Evolutionary conservation across 1,140 invertebrate genomes (phyloP).

Genomic region (Polypedilum pembai): DNA sequence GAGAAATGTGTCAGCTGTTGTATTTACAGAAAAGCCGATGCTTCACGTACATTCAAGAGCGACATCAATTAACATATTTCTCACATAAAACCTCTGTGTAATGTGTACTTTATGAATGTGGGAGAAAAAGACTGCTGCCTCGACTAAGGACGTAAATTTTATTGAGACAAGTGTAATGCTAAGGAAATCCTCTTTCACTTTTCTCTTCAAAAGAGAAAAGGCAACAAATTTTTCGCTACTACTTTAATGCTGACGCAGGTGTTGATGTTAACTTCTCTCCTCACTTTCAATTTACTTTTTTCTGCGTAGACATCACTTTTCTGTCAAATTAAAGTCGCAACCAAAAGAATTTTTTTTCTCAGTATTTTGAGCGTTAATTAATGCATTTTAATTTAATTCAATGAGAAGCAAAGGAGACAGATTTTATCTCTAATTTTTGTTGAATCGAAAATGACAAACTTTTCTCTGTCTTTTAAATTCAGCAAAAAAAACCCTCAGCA

Average conservation of each 20-base stretch:
- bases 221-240: not conserved
- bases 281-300: too few species aligned
- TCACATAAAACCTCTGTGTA: not conserved
- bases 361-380: not conserved
- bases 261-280: not conserved
- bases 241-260: constrained; percentile 11
- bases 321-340: too few species aligned
- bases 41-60: not conserved
- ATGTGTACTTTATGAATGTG: not conserved
- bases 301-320: too few species aligned
- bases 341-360: too few species aligned
- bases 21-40: not conserved
- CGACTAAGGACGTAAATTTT: not conserved
- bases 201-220: not conserved
- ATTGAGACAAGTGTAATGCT: constrained; percentile 3
- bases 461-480: not conserved
- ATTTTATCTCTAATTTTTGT: not conserved
- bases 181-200: not conserved
- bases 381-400: constrained; percentile 19
- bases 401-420: not conserved
- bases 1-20: not conserved
- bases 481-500: not conserved
- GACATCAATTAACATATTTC: constrained; percentile 12
- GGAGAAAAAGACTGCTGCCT: not conserved
- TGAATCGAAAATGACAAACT: not conserved